These are phyloP conservation scores for Trachelipus rathkii DNA, from an alignment of 1,140 invertebrate genomes.

Conservation along the genomic window DNA sequence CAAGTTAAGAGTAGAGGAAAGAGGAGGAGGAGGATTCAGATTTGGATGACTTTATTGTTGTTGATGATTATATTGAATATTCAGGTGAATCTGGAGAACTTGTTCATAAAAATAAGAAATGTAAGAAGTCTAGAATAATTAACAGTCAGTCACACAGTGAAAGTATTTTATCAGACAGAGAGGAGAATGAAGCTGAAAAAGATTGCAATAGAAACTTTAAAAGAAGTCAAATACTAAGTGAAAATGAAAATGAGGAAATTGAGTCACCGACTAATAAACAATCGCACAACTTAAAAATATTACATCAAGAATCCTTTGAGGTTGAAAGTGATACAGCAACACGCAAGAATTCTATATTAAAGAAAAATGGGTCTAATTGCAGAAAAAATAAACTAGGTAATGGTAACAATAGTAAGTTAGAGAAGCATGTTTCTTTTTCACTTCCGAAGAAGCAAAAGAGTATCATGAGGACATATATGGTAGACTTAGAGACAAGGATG, in stretches of 20 bases:
- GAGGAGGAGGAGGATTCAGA: conserved; percentile 23
- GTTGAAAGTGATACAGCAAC: too few relatives aligned
- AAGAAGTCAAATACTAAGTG: neutral
- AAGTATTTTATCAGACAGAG: neutral
- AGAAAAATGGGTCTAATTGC: too few relatives aligned
- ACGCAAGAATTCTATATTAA: too few relatives aligned
- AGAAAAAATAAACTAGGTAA: too few relatives aligned
- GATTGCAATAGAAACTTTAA: neutral
- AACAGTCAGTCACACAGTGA: too few relatives aligned
- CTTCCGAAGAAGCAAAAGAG: neutral
- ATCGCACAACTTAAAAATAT: too few relatives aligned
- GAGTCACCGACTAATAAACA: neutral
- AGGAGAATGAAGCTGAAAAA: neutral
- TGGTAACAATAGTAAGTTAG: neutral
- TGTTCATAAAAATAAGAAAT: neutral
- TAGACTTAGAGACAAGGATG: conserved; percentile 25
- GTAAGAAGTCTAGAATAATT: neutral
- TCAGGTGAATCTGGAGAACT: neutral
- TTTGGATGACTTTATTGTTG: conserved; percentile 4
- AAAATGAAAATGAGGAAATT: neutral
- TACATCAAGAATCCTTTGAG: too few relatives aligned
- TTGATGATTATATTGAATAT: conserved; percentile 20
- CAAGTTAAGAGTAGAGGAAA: neutral
- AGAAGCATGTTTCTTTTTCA: neutral
- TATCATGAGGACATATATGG: conserved; percentile 38